A percentile compares a stretch with the other conserved stretches of the same genome.
phyloP scores from a whole-genome alignment of 1,140 invertebrate species.

The Cataglyphis hispanica region DNA sequence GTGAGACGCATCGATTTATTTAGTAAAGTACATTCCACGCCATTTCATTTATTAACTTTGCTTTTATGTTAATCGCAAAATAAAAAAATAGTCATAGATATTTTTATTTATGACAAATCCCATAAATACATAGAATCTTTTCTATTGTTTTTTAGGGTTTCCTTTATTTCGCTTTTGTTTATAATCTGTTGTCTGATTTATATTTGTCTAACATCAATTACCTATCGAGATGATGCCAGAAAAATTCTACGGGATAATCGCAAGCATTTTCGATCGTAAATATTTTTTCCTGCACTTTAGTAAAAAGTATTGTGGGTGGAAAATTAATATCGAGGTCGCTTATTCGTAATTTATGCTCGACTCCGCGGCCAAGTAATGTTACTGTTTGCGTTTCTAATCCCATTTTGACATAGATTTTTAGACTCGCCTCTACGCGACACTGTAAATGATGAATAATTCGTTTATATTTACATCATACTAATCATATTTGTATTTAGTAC shows the following conservation, averaged over 20 bases:
- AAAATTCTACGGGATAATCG: constrained; percentile 82
- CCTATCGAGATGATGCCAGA: constrained; percentile 84
- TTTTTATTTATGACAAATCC: not conserved
- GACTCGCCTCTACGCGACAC: constrained; percentile 72
- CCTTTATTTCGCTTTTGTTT: not conserved
- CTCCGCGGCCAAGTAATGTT: constrained; percentile 79
- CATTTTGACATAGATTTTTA: constrained; percentile 79
- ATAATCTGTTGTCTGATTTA: not conserved
- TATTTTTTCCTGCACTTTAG: constrained; percentile 66
- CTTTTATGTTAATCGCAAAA: not conserved
- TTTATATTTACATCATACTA: not conserved
- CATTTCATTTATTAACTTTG: constrained; percentile 1
- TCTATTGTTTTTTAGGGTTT: not conserved
- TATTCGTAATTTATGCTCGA: constrained; percentile 81
- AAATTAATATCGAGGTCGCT: constrained; percentile 78
- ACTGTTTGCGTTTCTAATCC: constrained; percentile 72
- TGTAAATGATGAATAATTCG: constrained; percentile 45
- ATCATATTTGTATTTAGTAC: constrained; percentile 54
- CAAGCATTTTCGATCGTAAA: constrained; percentile 83
- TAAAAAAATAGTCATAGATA: not conserved
- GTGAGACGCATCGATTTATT: constrained; percentile 40
- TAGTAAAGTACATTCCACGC: constrained; percentile 7
- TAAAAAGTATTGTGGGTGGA: constrained; percentile 79
- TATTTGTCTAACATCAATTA: constrained; percentile 65
- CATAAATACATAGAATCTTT: not conserved